Percentiles rank a stretch among this genome's conserved stretches.
Conservation (phyloP, 1,140 invertebrate genomes). For the Camponotus vicinus region DNA sequence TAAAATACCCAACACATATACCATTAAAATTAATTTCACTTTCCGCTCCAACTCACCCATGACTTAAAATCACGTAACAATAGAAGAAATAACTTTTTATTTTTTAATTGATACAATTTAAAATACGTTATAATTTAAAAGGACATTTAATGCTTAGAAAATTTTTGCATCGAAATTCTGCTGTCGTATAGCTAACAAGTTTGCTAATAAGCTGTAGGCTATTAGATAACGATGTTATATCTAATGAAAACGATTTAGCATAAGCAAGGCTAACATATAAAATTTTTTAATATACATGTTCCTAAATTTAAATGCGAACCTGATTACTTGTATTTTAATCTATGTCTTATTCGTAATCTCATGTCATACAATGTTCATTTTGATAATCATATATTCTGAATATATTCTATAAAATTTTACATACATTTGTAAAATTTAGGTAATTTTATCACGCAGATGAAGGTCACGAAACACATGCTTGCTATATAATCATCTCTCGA, state of each 20-base stretch:
- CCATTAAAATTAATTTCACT: conserved; percentile 36
- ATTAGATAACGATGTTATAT: not conserved
- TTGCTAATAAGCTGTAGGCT: not conserved
- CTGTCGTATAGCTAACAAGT: not conserved
- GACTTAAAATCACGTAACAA: not conserved
- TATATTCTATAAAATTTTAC: not conserved
- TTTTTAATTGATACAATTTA: not conserved
- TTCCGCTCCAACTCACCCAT: not conserved
- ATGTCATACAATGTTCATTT: not conserved
- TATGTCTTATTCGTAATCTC: not conserved
- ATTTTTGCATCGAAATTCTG: not conserved
- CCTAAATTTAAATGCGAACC: conserved; percentile 4
- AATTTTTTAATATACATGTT: not conserved
- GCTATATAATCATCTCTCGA: too few relatives aligned
- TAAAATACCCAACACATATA: conserved; percentile 14
- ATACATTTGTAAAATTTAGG: not conserved
- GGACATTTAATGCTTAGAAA: not conserved
- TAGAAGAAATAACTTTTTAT: not conserved
- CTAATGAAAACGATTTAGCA: not conserved
- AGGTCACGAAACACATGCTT: too few relatives aligned
- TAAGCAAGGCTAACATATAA: not conserved
- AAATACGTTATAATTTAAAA: too few relatives aligned
- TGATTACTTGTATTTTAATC: not conserved
- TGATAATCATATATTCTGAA: not conserved
- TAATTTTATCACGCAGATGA: not conserved